Evolutionary conservation across 2,113 vertebrate species (phyloP), one percentile per base, ranked within the genome.

Genomic region (Xiphophorus maculatus): DNA sequence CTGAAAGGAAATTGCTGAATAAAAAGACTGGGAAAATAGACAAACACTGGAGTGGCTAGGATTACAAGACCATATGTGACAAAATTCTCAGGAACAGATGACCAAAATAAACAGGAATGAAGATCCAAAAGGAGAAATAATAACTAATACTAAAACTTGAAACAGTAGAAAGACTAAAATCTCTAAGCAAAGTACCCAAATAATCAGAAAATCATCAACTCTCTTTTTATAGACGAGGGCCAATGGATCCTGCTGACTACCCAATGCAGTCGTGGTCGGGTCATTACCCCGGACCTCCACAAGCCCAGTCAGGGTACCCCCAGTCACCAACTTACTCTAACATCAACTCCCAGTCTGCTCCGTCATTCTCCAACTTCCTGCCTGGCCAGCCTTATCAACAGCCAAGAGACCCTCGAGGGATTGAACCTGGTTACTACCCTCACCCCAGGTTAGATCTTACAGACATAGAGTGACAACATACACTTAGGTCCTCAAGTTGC

Each of bases 161-260:
- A 54, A 54, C 51, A 25, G 22, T 25, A 19, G 1, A 54, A 54
- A 54, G 51, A 54, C 2, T 4, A 17, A 17, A 48, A 19, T 15
- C 5, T 48, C 44, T n/a, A 54, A 54, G 0, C 6, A 58, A 58
- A 3, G 25, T 10, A 22, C 51, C 22, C 0, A 25, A 58, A n/a
- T 54, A 22, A 54, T 54, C 48, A 58, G 25, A 58, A 58, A 58
- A 58, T 3, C 51, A n/a, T 25, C 10, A 4, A 1, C 27, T 91
- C 64, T 83, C 35, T 86, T 73, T 37, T 76, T 87, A 60, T 91
- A 99, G 98, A 91, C 95, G 95, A 66, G 96, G 95, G 70, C 95
- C 96, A 0, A 69, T 93, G 75, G 96, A 98, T 61, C 93, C 95
- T 13, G 76, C 90, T 8, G 96, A 97, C 48, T 97, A 96, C 74